Base-by-base conservation (phyloP, 2,113 vertebrate genomes). In the Bothrops jararaca region DNA sequence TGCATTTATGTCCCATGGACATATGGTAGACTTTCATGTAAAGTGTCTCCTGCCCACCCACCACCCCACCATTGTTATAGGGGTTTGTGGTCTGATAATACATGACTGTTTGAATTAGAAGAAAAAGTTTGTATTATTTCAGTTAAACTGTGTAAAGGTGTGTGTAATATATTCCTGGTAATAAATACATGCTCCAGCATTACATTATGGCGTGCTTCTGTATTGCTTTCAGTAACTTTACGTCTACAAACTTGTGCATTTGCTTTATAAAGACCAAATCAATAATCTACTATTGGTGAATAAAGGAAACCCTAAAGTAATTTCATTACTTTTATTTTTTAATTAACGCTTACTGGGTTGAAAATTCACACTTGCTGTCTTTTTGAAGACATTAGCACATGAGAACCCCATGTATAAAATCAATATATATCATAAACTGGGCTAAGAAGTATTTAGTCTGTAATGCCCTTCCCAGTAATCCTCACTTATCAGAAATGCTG, bases 1-100 rank as follows among this genome's bases (percentile, higher is more conserved):
- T 97, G 94, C 94, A 96, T 97, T 95, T 97, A 97, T 98, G 98
- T 98, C 98, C 97, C 91, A 93, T 97, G 97, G 98, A 98, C 98
- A 98, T 96, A 34, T 91, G 93, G 92, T 94, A 90, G 93, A 95
- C 88, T 94, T 95, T 88, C 95, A 93, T 95, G 96, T 95, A 97
- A 96, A 97, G 97, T 97, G 93, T 89, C 93, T 92, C 90, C 95
- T 90, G 93, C 92, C 64, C 89, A 94, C 11, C 9, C 39, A n/a
- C 85, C 93, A 92, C 58, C 90, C 95, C 85, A 93, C 91, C 69
- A 88, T 94, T 95, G 56, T 93, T 91, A 87, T 95, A 94, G 86
- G 93, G 92, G 92, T 91, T 74, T 54, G 90, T 91, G 85, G 90
- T 95, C 95, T 96, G 93, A 0, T 96, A 94, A 90, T 88, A 64